phyloP scores from a whole-genome alignment of 2,113 vertebrate genomes.

The Trematomus loennbergii region DNA sequence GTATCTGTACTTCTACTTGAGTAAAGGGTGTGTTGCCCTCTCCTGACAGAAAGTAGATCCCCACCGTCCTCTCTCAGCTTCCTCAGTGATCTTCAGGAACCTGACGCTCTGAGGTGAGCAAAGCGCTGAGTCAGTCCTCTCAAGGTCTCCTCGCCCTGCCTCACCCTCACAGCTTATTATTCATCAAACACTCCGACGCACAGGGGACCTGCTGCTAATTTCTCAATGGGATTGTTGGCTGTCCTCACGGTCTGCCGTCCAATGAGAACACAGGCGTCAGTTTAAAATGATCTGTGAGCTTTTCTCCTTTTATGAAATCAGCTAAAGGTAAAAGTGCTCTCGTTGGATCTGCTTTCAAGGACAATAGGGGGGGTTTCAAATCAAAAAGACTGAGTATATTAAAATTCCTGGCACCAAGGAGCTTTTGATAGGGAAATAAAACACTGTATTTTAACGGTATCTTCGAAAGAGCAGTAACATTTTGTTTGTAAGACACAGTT shows the following conservation, averaged over 20 bases:
- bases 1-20: too few species aligned
- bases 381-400: too few species aligned
- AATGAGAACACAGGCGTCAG: constrained; percentile 48
- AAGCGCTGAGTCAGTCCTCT: constrained; percentile 80
- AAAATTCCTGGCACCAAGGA: too few species aligned
- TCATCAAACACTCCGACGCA: constrained; percentile 78
- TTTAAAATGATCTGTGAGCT: constrained; percentile 58
- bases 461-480: too few species aligned
- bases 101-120: constrained; percentile 61
- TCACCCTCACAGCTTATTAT: constrained; percentile 81
- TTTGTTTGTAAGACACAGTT: too few species aligned
- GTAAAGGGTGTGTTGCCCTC: too few species aligned
- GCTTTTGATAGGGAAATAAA: too few species aligned
- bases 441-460: too few species aligned
- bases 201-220: constrained; percentile 79
- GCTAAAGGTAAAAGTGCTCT: constrained; percentile 54
- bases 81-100: constrained; percentile 36
- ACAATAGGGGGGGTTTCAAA: too few species aligned
- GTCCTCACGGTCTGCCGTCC: constrained; percentile 66
- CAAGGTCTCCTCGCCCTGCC: constrained; percentile 73
- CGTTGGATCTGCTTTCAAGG: too few species aligned
- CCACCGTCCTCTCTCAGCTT: constrained; percentile 19
- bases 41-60: constrained; percentile 10
- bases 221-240: constrained; percentile 83
- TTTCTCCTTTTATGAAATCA: constrained; percentile 63